A percentile compares a stretch with the other conserved stretches of the same genome.
Evolutionary conservation across 2,888 invertebrate genomes (phyloP).

Genomic region (Mythimna pallens): DNA sequence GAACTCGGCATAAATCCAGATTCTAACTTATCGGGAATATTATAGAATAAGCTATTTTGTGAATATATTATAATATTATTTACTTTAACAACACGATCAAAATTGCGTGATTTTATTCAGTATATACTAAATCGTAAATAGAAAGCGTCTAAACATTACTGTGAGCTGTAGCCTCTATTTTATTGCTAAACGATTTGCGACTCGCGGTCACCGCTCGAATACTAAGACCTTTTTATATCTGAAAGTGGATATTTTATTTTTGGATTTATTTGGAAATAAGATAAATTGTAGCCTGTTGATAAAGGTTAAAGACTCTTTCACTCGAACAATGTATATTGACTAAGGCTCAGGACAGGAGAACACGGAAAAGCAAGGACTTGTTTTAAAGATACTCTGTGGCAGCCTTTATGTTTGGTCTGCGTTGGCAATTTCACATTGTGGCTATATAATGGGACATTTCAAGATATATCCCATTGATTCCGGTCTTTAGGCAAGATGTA

Average conservation of each 20-base stretch:
- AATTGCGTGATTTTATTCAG: conserved; percentile 5
- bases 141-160: conserved; percentile 12
- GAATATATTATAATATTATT: not conserved
- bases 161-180: conserved; percentile 35
- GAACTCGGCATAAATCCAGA: no score
- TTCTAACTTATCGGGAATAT: no score
- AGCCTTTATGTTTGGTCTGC: not conserved
- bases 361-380: not conserved
- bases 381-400: not conserved
- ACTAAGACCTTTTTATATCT: conserved; percentile 23
- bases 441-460: no score
- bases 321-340: not conserved
- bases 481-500: not conserved
- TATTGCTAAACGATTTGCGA: conserved; percentile 54
- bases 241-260: conserved; percentile 12
- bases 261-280: conserved; percentile 20
- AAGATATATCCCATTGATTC: not conserved
- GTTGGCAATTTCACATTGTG: not conserved
- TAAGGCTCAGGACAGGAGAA: not conserved
- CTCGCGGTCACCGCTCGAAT: conserved; percentile 21
- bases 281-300: not conserved
- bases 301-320: not conserved
- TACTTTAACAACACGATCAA: not conserved
- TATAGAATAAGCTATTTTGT: no score
- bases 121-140: conserved; percentile 26